Conservation (phyloP, 2,113 vertebrate species). For the Cephalophus harveyi region DNA sequence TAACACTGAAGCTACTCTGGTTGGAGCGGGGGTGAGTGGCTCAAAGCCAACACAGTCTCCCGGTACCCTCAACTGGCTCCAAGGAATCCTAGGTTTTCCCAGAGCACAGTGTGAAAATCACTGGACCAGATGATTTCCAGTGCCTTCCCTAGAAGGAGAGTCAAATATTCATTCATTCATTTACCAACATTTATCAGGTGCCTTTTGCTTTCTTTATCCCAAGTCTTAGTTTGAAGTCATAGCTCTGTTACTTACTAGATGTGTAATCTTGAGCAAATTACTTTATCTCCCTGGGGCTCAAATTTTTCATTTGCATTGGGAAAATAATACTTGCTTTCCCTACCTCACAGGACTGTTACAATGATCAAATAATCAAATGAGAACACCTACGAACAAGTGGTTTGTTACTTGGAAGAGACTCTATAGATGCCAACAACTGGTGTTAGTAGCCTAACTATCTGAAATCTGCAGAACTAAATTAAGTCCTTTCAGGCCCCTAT, state of each 20-base stretch:
- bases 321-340: constrained; percentile 6
- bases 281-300: background rate
- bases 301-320: background rate
- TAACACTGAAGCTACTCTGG: background rate
- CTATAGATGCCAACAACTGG: background rate
- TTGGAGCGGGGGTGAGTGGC: background rate
- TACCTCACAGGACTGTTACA: background rate
- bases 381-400: background rate
- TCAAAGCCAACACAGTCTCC: background rate
- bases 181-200: background rate
- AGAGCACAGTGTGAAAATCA: background rate
- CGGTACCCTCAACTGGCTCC: background rate
- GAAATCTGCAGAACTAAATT: background rate
- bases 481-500: background rate
- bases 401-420: background rate
- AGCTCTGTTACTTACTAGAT: background rate
- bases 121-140: background rate
- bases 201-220: background rate
- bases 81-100: background rate
- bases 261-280: background rate
- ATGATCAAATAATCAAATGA: background rate
- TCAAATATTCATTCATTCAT: background rate
- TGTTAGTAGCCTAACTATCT: background rate
- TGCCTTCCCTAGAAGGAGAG: background rate
- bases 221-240: background rate